Base-by-base conservation (phyloP, 2,797 vertebrate genomes). In the Allobates femoralis region DNA sequence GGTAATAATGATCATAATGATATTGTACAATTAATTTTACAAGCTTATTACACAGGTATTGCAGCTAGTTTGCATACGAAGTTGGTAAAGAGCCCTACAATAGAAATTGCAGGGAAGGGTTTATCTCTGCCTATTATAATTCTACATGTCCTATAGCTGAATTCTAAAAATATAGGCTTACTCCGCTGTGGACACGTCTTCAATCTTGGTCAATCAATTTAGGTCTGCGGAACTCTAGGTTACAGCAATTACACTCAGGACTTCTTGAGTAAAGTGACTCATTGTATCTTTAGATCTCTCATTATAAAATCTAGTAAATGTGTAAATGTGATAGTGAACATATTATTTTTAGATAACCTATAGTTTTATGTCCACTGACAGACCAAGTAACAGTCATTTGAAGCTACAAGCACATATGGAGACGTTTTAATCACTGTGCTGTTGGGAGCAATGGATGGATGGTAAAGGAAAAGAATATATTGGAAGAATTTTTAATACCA, bases 201-300 rank as follows among this genome's bases (percentile, higher is more conserved):
- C 67, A 53, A 53, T 85, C 66, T 79, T 73, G 51, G 53, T 85
- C 76, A 69, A 60, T 37, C 66, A 30, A 56, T 62, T 41, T 79
- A 26, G 71, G 34, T 12, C 60, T 73, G 51, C 51, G 19, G 32
- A 60, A 28, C 34, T 78, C 50, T 62, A 79, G 75, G 84, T 77
- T 67, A 79, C 28, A 85, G 7, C 66, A 66, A 69, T 37, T 79
- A 56, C 15, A 69, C 50, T 46, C 50, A 84, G 21, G 62, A 69
- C 46, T 1, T 66, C 30, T 67, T 66, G n/a, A 32, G 23, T 67
- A 8, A 10, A 19, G 34, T 85, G 62, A 85, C 75, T 69, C 75
- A 79, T 58, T 56, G 62, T 66, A 50, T 30, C 41, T 66, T 41
- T 5, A 53, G 16, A 51, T 26, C 19, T 79, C 41, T 41, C 21